Percentiles rank a stretch among this genome's conserved stretches.
These are phyloP conservation scores for Plectrocnemia conspersa DNA, from an alignment of 1,140 invertebrate genomes.

Conservation along the genomic window DNA sequence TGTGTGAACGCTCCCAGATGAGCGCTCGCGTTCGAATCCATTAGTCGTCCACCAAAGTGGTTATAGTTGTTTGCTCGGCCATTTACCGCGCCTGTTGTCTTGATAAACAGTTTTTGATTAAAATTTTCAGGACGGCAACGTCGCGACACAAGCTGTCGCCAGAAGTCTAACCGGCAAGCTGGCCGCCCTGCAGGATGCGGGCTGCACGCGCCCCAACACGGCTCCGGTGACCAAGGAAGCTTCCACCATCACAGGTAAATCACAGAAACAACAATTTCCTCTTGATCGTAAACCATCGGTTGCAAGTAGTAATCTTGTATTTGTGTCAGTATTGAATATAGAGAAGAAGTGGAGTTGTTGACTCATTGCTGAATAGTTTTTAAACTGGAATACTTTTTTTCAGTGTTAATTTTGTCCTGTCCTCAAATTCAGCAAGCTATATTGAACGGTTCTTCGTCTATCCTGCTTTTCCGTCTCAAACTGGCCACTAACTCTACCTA, in stretches of 20 bases:
- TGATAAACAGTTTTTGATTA: background rate
- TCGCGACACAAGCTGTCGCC: constrained; percentile 33
- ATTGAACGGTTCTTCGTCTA: no score
- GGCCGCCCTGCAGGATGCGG: constrained; percentile 53
- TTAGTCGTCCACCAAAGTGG: background rate
- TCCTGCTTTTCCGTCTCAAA: no score
- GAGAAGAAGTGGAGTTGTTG: no score
- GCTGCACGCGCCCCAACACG: constrained; percentile 50
- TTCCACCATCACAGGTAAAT: constrained; percentile 48
- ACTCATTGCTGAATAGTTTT: no score
- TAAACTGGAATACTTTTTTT: no score
- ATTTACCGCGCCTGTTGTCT: background rate
- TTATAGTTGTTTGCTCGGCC: background rate
- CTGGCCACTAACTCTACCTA: no score
- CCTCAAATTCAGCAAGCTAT: no score
- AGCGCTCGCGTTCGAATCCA: no score
- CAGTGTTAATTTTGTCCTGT: no score
- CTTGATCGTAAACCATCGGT: background rate
- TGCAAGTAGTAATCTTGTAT: constrained; percentile 7
- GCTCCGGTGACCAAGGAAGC: constrained; percentile 42
- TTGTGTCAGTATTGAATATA: no score
- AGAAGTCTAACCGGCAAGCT: constrained; percentile 49
- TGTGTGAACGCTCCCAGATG: no score
- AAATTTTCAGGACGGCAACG: constrained; percentile 30
- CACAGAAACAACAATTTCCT: background rate